Base-by-base conservation (phyloP, 2,888 invertebrate species). In the Apotomis turbidana region DNA sequence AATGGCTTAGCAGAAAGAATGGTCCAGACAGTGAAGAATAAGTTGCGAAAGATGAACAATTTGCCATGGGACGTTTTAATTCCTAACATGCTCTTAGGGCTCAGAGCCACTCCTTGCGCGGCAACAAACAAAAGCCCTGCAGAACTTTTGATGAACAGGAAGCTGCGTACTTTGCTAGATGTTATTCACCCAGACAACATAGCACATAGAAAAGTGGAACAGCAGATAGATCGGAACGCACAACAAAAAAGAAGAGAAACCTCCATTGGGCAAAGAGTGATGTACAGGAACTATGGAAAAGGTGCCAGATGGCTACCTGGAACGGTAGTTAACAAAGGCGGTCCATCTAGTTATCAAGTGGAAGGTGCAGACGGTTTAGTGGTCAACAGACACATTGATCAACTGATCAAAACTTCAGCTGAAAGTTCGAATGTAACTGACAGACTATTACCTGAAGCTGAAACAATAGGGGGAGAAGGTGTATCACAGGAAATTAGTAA, bases 1-100 rank as follows among this genome's bases (percentile, higher is more conserved):
- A 78, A 77, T 54, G 77, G 79, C 0, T 67, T 74, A n/a, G 75
- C 74, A 4, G 78, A 78, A 60, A 61, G 77, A 49, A 74, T 76
- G 70, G 74, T 77, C 0, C 77, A 79, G 51, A 78, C 76, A 0
- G 59, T 76, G 6, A 78, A 77, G 67, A 69, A 74, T 41, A 78
- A 76, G 64, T 52, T 77, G 9, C 55, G 69, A 0, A 74, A 78
- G 60, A 73, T 75, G 66, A 64, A 73, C 3, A 36, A 67, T 54
- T n/a, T 74, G 0, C 10, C 74, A 5, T 75, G 78, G 76, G 71
- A 76, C 52, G 41, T 70, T 5, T 74, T 70, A 58, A 68, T 73
- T 36, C 52, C 72, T n/a, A 73, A 73, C 54, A 41, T 69, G 36
- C 54, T 73, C 38, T 13, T 71, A 12, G 66, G 66, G 5, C 41